Conservation (phyloP, 92 coral and sea anemone species). For the Palythoa caribaeorum region DNA sequence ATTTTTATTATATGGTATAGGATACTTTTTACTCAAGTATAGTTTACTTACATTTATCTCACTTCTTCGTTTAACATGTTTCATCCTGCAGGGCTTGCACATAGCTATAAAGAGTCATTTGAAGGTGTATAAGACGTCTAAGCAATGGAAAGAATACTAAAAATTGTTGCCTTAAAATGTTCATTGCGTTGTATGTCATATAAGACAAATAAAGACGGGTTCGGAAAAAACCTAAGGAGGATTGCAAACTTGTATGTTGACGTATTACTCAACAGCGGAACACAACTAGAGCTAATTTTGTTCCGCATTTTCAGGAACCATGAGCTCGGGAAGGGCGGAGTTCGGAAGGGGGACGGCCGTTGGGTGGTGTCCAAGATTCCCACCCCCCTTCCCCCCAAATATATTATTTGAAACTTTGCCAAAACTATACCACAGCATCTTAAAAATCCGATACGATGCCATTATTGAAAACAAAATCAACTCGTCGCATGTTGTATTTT, state of each 20-base stretch:
- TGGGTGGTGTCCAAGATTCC: conserved; percentile 8
- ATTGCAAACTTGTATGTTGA: conserved; percentile 2
- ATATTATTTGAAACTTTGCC: background rate
- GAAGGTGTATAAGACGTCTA: background rate
- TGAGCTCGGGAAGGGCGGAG: conserved; percentile 29
- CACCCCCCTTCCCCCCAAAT: background rate
- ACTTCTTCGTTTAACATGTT: conserved; percentile 20
- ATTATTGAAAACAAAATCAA: background rate
- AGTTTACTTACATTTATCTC: conserved; percentile 23
- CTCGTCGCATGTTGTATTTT: conserved; percentile 1
- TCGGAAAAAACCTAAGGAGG: conserved; percentile 19
- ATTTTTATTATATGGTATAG: background rate
- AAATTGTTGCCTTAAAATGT: background rate
- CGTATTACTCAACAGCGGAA: conserved; percentile 22
- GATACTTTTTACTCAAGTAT: background rate
- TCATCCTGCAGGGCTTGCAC: conserved; percentile 27
- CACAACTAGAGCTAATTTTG: conserved; percentile 24
- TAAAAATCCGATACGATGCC: background rate
- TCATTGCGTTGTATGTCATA: conserved; percentile 12
- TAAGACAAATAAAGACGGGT: background rate
- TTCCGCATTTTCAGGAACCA: background rate
- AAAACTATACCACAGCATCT: background rate
- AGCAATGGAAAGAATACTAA: background rate
- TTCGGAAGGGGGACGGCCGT: background rate
- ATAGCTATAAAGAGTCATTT: conserved; percentile 31